Base-by-base conservation (phyloP, 2,113 vertebrate species). In the Montifringilla adamsi region DNA sequence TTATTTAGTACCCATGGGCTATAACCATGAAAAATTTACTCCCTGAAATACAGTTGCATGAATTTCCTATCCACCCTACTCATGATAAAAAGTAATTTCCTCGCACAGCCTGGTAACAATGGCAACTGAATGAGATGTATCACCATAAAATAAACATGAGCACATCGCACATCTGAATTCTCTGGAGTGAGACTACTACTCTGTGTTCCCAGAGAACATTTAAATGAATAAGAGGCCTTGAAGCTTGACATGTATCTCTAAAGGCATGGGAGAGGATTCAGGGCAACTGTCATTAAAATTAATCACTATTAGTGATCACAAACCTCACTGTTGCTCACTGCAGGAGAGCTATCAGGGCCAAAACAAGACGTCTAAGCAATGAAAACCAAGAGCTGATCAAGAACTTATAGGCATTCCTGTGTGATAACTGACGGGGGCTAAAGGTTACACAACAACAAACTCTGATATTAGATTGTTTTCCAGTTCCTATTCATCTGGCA, bases 1-100 rank as follows among this genome's bases (percentile, higher is more conserved):
- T 97, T 96, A 96, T 96, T 97, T 95, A 97, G 95, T 76, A 96
- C 91, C 84, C 88, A 7, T 69, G 86, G 92, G 94, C 76, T 96
- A 96, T 52, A 78, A 84, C 90, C 64, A 97, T 97, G 94, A 97
- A 97, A 98, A 95, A 96, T 96, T 92, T 92, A 97, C 87, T 96
- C 91, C 64, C 64, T 95, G 87, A 90, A 97, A 97, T 84, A 94
- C 84, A 91, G 90, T 80, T 95, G 79, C 88, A 84, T 75, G 94
- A 84, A 77, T 94, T 97, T 95, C 78, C 80, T 39, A 95, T 79
- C 87, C 93, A 94, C 80, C 92, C 59, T 39, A 43, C 53, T 94
- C 89, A 49, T 5, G 66, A 97, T 95, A 95, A 93, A 96, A 96
- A 74, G 81, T 84, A 74, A 96, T 95, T 96, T 97, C 77, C 58